Evolutionary conservation across 1,140 invertebrate species (phyloP), one percentile per base, ranked within the genome.

Genomic region (Atta colombica): DNA sequence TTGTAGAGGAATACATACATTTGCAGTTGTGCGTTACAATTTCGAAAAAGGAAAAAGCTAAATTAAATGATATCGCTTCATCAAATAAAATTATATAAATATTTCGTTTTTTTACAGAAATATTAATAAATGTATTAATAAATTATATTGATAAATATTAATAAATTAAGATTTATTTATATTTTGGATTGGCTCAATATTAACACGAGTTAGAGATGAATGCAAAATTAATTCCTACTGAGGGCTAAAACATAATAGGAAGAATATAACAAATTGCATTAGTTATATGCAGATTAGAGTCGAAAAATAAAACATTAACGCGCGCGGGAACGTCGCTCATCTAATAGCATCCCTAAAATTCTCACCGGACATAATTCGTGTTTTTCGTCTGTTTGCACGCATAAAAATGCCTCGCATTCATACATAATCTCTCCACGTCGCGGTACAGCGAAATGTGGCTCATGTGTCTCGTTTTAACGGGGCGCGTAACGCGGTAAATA

Each of bases 401-500:
- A 71, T 51, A 75, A 74, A 75, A 61, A 84, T 58, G 53, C 25
- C n/a, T 10, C 45, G 68, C 68, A 84, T 84, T 84, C 80, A 75
- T 74, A 75, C 80, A 35, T 74, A 75, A 84, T 63, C 80, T 75
- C 53, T 72, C 16, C 35, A 14, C 21, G 68, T 21, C 35, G 18
- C 21, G 35, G 18, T 61, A 82, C 80, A 74, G 18, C 53, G 68
- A 82, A 71, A 82, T 82, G 80, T 71, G 65, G 28, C 77, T 81
- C 49, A 31, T 81, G 65, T 82, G 80, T 82, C 80, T 82, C 80
- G 53, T 74, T 82, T 82, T 82, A 82, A 82, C 31, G 35, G 58
- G 49, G 75, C 75, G 71, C 71, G 88, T 88, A 88, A 89, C 77
- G 55, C 71, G 61, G 84, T 45, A 21, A 81, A 53, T 53, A 82